A percentile compares a stretch with the other conserved stretches of the same genome.
These are phyloP conservation scores for Sinhomidia bicolor DNA, from an alignment of 2,888 invertebrate species.

Conservation along the genomic window DNA sequence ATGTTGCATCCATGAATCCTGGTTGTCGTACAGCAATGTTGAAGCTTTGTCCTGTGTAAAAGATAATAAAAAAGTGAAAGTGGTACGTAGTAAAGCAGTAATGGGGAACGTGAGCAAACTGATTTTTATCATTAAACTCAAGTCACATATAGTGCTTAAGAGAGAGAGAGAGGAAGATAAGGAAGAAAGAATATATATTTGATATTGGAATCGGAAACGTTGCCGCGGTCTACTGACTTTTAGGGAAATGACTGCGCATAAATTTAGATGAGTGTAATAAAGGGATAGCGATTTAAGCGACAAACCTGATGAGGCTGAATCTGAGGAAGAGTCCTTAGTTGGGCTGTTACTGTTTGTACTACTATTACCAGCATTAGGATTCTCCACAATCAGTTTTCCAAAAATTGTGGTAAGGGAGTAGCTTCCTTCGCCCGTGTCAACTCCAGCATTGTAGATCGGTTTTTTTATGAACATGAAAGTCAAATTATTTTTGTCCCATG, in stretches of 20 bases:
- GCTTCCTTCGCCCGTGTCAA: constrained; percentile 59
- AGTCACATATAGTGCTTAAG: neutral
- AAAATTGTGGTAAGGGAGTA: constrained; percentile 62
- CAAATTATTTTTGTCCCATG: constrained; percentile 59
- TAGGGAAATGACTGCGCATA: constrained; percentile 71
- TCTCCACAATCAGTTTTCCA: constrained; percentile 54
- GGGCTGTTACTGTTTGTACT: neutral
- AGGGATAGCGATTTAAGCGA: constrained; percentile 8
- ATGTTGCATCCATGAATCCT: constrained; percentile 46
- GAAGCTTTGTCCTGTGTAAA: constrained; percentile 47
- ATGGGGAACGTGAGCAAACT: constrained; percentile 3
- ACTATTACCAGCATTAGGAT: constrained; percentile 56
- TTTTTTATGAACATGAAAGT: constrained; percentile 72
- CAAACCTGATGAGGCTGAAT: constrained; percentile 40
- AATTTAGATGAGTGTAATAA: constrained; percentile 60
- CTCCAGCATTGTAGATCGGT: constrained; percentile 57
- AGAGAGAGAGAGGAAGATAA: neutral
- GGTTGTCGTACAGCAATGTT: constrained; percentile 47
- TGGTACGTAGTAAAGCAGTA: too few relatives aligned
- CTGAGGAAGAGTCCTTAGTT: neutral
- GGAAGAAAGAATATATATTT: neutral
- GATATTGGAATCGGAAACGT: constrained; percentile 63
- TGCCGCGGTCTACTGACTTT: constrained; percentile 57
- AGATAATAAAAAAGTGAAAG: too few relatives aligned
- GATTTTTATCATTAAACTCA: constrained; percentile 25